A percentile compares a stretch with the other conserved stretches of the same genome.
phyloP scores from a whole-genome alignment of 2,888 invertebrate species.

The Campaea margaritaria region DNA sequence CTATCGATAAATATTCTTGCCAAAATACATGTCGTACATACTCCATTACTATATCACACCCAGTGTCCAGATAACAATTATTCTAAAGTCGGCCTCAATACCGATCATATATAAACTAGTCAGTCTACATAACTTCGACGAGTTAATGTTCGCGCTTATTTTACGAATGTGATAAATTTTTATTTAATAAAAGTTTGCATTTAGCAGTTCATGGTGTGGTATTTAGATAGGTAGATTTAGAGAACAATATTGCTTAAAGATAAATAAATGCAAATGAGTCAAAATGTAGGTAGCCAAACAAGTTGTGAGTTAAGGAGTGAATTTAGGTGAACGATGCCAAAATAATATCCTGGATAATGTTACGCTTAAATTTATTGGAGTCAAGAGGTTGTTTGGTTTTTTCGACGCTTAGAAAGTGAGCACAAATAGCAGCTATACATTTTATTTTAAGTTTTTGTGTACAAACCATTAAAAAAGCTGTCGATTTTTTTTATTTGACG shows the following conservation, averaged over 20 bases:
- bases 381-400: slow-evolving; percentile 45
- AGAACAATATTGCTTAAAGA: slow-evolving; percentile 38
- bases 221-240: slow-evolving; percentile 30
- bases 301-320: slow-evolving; percentile 44
- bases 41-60: slow-evolving; percentile 41
- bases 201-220: slow-evolving; percentile 50
- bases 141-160: slow-evolving; percentile 48
- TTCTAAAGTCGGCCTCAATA: slow-evolving; percentile 27
- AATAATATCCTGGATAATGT: slow-evolving; percentile 44
- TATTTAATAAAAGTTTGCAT: slow-evolving; percentile 54
- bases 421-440: slow-evolving; percentile 42
- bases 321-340: slow-evolving; percentile 47
- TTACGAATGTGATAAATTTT: slow-evolving; percentile 52
- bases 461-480: too few species aligned
- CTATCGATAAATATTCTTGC: slow-evolving; percentile 70
- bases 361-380: slow-evolving; percentile 42
- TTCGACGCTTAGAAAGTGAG: slow-evolving; percentile 47
- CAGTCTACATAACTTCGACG: slow-evolving; percentile 54
- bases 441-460: slow-evolving; percentile 1
- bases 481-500: too few species aligned
- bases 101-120: slow-evolving; percentile 59
- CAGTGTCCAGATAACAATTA: slow-evolving; percentile 36
- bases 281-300: slow-evolving; percentile 46
- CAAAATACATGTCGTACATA: slow-evolving; percentile 63
- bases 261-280: slow-evolving; percentile 53